Evolutionary conservation across 2,113 vertebrate genomes (phyloP).

Genomic region (Numida meleagris): DNA sequence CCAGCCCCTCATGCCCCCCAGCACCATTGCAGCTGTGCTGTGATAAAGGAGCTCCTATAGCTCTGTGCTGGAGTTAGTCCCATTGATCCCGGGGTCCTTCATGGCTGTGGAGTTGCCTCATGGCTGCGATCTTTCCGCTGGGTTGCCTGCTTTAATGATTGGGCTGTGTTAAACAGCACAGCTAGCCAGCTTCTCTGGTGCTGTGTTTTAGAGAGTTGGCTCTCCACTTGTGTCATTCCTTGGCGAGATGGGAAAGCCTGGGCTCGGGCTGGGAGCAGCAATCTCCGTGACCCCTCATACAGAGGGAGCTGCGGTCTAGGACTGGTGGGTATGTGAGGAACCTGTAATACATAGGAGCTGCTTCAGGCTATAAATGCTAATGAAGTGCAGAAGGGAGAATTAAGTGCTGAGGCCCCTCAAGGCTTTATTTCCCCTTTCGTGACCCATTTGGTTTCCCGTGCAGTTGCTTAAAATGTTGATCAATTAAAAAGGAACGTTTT

Average conservation of each 20-base stretch:
- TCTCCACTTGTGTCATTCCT: neutral
- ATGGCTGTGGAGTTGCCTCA: neutral
- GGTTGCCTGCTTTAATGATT: neutral
- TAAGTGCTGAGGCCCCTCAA: fast-evolving
- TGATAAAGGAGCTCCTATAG: neutral
- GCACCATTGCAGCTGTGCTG: neutral
- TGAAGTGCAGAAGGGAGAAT: neutral
- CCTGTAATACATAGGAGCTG: fast-evolving
- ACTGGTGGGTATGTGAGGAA: neutral
- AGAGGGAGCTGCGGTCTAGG: neutral
- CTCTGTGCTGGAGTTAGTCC: neutral
- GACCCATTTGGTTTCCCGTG: fast-evolving
- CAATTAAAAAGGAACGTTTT: fast-evolving
- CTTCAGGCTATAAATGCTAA: neutral
- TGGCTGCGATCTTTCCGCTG: fast-evolving
- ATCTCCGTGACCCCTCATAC: fast-evolving
- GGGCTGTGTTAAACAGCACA: fast-evolving
- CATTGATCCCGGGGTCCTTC: neutral
- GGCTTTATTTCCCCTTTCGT: neutral
- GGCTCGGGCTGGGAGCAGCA: neutral
- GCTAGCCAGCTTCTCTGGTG: fast-evolving
- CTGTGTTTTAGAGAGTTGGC: neutral
- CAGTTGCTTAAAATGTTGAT: neutral
- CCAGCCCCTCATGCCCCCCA: too few relatives aligned
- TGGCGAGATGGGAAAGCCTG: neutral